Conservation (phyloP, 2,113 vertebrate genomes). For the Hemiscyllium ocellatum region DNA sequence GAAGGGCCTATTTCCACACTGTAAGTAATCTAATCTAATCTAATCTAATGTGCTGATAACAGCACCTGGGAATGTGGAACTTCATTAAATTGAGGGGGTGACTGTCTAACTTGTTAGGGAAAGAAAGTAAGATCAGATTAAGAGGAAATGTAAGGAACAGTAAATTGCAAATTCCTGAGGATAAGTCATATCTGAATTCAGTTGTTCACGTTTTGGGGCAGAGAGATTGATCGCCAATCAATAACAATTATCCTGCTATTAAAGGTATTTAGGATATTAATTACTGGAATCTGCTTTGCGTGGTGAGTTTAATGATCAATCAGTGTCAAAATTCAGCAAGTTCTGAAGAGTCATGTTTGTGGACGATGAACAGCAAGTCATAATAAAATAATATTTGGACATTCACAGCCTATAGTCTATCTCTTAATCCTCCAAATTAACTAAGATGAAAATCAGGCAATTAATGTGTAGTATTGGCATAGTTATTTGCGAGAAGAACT, state of each 20-base stretch:
- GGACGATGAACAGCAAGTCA: neutral
- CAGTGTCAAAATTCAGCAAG: neutral
- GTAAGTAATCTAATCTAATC: too few relatives aligned
- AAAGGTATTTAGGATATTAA: neutral
- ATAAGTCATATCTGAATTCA: neutral
- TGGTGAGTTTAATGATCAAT: too few relatives aligned
- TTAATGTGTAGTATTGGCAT: too few relatives aligned
- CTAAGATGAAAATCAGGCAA: too few relatives aligned
- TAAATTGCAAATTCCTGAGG: neutral
- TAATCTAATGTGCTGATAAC: neutral
- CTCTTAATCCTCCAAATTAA: neutral
- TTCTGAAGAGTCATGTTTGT: neutral
- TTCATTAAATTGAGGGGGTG: neutral
- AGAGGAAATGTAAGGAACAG: neutral
- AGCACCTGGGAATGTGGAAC: neutral
- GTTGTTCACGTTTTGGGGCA: neutral
- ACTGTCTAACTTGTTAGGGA: too few relatives aligned
- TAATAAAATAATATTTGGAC: neutral
- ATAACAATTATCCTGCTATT: neutral
- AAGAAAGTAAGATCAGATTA: neutral
- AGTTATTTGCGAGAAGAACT: neutral
- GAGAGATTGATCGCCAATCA: neutral
- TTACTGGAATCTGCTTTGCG: neutral
- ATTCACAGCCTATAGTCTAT: neutral
- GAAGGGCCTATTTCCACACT: too few relatives aligned